phyloP scores from a whole-genome alignment of 2,888 invertebrate genomes.

The Conchocele bisecta region DNA sequence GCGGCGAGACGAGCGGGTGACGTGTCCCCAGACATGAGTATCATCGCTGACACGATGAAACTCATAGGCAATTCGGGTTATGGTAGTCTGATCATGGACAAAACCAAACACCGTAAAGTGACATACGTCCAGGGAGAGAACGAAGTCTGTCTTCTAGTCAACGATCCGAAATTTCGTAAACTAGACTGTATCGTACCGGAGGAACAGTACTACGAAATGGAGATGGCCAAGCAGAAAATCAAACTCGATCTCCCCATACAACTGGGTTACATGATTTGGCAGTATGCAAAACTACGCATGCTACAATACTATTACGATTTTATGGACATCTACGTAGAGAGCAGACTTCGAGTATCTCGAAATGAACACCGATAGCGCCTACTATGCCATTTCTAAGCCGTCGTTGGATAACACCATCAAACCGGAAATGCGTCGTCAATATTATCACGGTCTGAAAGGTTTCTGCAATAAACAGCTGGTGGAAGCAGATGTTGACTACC shows the following conservation, averaged over 20 bases:
- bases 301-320: slow-evolving; percentile 53
- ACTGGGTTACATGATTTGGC: slow-evolving; percentile 52
- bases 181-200: neutral
- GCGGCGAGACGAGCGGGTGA: slow-evolving; percentile 11
- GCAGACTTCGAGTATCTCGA: slow-evolving; percentile 41
- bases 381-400: slow-evolving; percentile 13
- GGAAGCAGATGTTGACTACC: neutral
- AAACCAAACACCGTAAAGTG: neutral
- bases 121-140: slow-evolving; percentile 3
- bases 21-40: neutral
- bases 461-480: neutral
- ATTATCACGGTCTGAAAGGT: no score
- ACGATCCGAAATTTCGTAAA: slow-evolving; percentile 13
- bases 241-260: slow-evolving; percentile 45
- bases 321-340: slow-evolving; percentile 39
- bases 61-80: slow-evolving; percentile 15
- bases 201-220: slow-evolving; percentile 6
- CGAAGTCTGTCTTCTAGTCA: slow-evolving; percentile 1
- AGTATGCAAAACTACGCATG: slow-evolving; percentile 59
- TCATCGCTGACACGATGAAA: slow-evolving; percentile 1
- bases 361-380: slow-evolving; percentile 52
- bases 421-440: no score
- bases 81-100: slow-evolving; percentile 9
- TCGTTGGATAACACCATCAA: slow-evolving; percentile 1
- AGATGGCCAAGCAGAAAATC: slow-evolving; percentile 29